Base-by-base conservation (phyloP, 2,888 invertebrate genomes). In the Phalangium opilio region DNA sequence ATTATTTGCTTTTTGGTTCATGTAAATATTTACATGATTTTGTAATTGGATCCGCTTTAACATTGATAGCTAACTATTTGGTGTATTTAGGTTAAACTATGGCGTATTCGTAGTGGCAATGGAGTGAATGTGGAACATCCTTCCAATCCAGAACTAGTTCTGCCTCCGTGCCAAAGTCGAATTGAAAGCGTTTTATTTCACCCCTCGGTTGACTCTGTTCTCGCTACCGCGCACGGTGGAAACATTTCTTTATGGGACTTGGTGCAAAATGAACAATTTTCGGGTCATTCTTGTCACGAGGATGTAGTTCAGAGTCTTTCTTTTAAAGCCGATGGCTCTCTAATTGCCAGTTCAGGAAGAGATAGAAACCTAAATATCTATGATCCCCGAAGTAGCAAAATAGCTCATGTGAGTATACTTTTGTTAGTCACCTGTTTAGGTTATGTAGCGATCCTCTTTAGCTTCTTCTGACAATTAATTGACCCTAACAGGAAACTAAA, bases 181-280 rank as follows among this genome's bases (percentile, higher is more conserved):
- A 56, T 91, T 1, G 91, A 91, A 67, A 84, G 82, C 21, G 83
- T 91, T 1, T 78, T 81, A 20, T 93, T 90, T 69, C 89, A 93
- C 67, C 90, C 93, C 0, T 79, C 81, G 8, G 89, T 89, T 3
- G 86, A 89, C 63, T 83, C 81, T 47, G 70, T 93, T n/a, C 71
- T 95, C 38, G 82, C 89, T 60, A 83, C 85, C 11, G 81, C 87
- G 1, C 82, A 85, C 0, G 81, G 78, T 43, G 81, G 81, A 18
- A 79, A 80, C 57, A 72, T 90, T 27, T 81, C 81, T 8, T 67
- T 95, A 32, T 90, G 85, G 79, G 91, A 95, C 66, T 74, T 91
- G 43, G n/a, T 33, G 10, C 21, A 40, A 34, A 38, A 12, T 33
- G 12, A 41, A 48, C 51, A 50, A 14, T 38, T 50, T 60, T 55